Conservation (phyloP, 1,140 invertebrate species). For the fruit fly (Drosophila melanogaster) region Release_6_plus_ISO1_MT NT_033779.5:1967001-1967500, state of each 20-base stretch:
- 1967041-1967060: slow-evolving; percentile 68
- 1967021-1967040: not conserved
- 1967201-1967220: slow-evolving; percentile 27
- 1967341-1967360: slow-evolving; percentile 73
- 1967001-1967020: slow-evolving; percentile 33
- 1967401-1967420: slow-evolving; percentile 74
- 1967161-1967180: slow-evolving; percentile 81
- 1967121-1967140: slow-evolving; percentile 67
- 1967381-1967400: slow-evolving; percentile 48
- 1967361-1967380: slow-evolving; percentile 62
- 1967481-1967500: slow-evolving; percentile 47
- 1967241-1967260: slow-evolving; percentile 58
- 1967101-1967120: slow-evolving; percentile 75
- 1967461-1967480: slow-evolving; percentile 43
- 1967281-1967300: slow-evolving; percentile 66
- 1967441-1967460: slow-evolving; percentile 38
- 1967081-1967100: slow-evolving; percentile 27
- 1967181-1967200: slow-evolving; percentile 83
- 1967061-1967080: slow-evolving; percentile 32
- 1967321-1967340: slow-evolving; percentile 17
- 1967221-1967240: not conserved
- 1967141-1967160: slow-evolving; percentile 51
- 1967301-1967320: slow-evolving; percentile 31
- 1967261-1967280: slow-evolving; percentile 80
- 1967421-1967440: slow-evolving; percentile 46